phyloP scores from a whole-genome alignment of 2,888 invertebrate genomes.

The Smittia aterrima region DNA sequence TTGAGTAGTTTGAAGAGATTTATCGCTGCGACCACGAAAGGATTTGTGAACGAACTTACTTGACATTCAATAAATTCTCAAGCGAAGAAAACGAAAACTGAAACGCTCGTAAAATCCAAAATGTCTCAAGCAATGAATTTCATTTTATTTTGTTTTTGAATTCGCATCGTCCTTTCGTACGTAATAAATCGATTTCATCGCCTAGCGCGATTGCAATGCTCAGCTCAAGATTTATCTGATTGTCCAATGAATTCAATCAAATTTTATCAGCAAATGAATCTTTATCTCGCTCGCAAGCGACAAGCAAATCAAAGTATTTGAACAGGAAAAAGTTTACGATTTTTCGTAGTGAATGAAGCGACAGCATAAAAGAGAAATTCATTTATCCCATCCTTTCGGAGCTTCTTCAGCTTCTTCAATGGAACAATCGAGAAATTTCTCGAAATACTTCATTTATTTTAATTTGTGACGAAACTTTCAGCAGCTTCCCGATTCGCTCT shows the following conservation, averaged over 20 bases:
- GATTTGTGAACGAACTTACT: too few relatives aligned
- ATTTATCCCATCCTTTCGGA: too few relatives aligned
- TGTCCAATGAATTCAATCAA: not conserved
- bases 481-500: not conserved
- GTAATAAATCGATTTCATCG: not conserved
- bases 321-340: not conserved
- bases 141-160: not conserved
- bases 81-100: not conserved
- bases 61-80: too few relatives aligned
- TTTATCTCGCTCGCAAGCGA: not conserved
- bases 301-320: not conserved
- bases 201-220: not conserved
- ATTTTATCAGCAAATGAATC: not conserved
- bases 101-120: not conserved
- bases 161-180: not conserved
- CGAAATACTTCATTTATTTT: too few relatives aligned
- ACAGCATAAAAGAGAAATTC: too few relatives aligned
- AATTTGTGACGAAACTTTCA: too few relatives aligned
- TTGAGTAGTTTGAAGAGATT: too few relatives aligned
- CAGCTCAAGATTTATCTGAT: not conserved
- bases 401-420: too few relatives aligned
- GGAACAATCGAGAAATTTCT: too few relatives aligned
- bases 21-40: too few relatives aligned
- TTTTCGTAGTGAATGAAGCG: too few relatives aligned
- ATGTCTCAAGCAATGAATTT: not conserved